Conservation (phyloP, 1,140 invertebrate genomes). For the Trachymyrmex septentrionalis region DNA sequence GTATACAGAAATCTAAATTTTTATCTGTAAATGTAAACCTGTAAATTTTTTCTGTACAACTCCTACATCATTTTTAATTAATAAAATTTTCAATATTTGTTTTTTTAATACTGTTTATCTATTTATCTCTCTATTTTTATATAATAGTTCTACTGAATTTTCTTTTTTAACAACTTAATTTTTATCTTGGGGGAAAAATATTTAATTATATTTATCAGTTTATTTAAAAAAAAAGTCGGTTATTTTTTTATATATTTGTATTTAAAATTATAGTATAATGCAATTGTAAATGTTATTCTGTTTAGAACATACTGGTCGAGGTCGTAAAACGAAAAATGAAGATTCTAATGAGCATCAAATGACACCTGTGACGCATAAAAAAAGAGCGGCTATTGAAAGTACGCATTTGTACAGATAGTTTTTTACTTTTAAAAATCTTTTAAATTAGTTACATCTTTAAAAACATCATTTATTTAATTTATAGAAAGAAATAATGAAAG, state of each 20-base stretch:
- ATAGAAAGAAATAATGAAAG: constrained; percentile 78
- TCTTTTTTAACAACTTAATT: neutral
- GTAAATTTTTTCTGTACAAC: constrained; percentile 33
- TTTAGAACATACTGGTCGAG: constrained; percentile 81
- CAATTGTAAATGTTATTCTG: neutral
- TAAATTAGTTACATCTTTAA: constrained; percentile 23
- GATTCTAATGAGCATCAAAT: constrained; percentile 82
- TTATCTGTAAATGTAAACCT: constrained; percentile 16
- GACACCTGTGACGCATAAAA: constrained; percentile 77
- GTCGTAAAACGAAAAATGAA: constrained; percentile 82
- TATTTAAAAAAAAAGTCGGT: constrained; percentile 8
- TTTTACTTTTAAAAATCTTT: neutral
- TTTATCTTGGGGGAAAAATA: neutral
- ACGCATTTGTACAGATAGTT: constrained; percentile 63
- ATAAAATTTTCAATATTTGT: constrained; percentile 20
- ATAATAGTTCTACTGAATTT: neutral
- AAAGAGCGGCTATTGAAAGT: constrained; percentile 81
- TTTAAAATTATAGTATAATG: neutral
- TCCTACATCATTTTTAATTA: constrained; percentile 20
- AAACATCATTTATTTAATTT: constrained; percentile 63
- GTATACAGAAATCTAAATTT: constrained; percentile 47
- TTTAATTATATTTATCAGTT: neutral
- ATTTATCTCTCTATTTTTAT: constrained; percentile 4
- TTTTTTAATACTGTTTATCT: constrained; percentile 16
- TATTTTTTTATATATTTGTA: neutral